Evolutionary conservation across 2,797 vertebrate genomes (phyloP).

Genomic region (Forpus xanthops): DNA sequence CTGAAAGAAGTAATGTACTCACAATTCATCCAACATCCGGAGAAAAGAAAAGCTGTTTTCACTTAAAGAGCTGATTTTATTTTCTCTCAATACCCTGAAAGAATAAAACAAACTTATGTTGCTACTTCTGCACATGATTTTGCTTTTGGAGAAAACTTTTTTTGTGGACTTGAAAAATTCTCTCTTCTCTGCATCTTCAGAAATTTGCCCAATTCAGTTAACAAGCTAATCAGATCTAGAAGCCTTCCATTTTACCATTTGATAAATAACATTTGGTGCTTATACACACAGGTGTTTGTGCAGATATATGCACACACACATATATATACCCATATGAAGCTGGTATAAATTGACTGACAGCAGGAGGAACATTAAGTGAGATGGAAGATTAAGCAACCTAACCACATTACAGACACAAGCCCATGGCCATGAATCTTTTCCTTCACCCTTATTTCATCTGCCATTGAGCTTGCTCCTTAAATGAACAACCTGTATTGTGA

Average conservation of each 20-base stretch:
- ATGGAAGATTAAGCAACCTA: not conserved
- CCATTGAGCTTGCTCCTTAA: not conserved
- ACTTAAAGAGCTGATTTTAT: slow-evolving; percentile 87
- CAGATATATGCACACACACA: accelerated
- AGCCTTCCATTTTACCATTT: not conserved
- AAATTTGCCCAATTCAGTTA: not conserved
- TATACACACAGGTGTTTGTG: not conserved
- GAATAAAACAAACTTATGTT: not conserved
- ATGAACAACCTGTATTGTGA: not conserved
- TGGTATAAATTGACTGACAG: not conserved
- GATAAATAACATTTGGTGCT: not conserved
- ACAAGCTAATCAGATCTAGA: not conserved
- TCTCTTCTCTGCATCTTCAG: not conserved
- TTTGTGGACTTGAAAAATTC: not conserved
- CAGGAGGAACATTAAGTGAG: not conserved
- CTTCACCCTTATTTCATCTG: not conserved
- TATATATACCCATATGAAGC: not conserved
- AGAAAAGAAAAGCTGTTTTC: slow-evolving; percentile 88
- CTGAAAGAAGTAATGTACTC: slow-evolving; percentile 72
- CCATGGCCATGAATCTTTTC: accelerated
- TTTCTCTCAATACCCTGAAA: slow-evolving; percentile 88
- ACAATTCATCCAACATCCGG: slow-evolving; percentile 90
- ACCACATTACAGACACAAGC: not conserved
- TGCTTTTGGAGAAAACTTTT: not conserved
- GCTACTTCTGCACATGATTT: not conserved